Conservation (phyloP, 2,113 vertebrate genomes). For the Falcunculus frontatus region DNA sequence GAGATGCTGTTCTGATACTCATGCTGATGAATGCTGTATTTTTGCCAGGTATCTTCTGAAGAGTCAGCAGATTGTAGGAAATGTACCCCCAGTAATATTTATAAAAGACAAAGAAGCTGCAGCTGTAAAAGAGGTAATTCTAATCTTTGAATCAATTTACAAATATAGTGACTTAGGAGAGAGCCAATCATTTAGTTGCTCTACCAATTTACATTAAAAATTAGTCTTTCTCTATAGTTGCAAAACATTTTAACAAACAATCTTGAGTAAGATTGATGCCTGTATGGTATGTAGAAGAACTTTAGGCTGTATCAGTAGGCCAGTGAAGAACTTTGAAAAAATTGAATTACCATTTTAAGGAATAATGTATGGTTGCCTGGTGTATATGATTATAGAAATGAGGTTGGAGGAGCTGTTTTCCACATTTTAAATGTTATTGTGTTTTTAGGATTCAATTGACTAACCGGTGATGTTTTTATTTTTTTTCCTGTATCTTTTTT, state of each 20-base stretch:
- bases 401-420: background rate
- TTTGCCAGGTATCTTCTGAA: constrained; percentile 77
- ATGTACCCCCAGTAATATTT: constrained; percentile 76
- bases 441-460: background rate
- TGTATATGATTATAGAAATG: background rate
- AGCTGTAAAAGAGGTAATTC: constrained; percentile 73
- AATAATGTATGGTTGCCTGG: background rate
- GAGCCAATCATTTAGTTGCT: background rate
- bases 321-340: background rate
- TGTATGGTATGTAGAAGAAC: background rate
- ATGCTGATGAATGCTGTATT: background rate
- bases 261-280: background rate
- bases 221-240: background rate
- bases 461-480: background rate
- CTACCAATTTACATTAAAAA: background rate
- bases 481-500: background rate
- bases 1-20: background rate
- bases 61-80: constrained; percentile 76
- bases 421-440: background rate
- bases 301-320: background rate
- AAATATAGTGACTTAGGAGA: background rate
- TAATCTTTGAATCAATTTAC: background rate
- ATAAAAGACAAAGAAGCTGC: constrained; percentile 75
- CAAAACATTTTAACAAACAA: background rate
- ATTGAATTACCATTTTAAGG: background rate